phyloP scores from a whole-genome alignment of 2,113 vertebrate species.

The Puma concolor region DNA sequence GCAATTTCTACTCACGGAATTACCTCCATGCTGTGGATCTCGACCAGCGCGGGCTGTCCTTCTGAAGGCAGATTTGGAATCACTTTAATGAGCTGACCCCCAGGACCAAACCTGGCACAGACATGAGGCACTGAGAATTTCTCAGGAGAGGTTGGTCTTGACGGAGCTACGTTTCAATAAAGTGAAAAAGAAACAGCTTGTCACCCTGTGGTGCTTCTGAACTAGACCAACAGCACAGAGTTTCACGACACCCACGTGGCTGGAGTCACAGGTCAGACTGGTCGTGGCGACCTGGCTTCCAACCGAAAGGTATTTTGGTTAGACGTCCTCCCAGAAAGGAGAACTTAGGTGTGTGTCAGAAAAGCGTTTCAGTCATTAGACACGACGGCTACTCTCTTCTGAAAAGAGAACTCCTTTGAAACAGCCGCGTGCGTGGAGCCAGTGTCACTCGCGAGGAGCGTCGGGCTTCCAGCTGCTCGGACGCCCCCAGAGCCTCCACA shows the following conservation, averaged over 20 bases:
- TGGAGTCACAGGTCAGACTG: fast-evolving
- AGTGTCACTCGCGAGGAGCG: fast-evolving
- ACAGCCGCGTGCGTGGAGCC: fast-evolving
- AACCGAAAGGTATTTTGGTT: neutral
- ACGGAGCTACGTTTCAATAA: constrained; percentile 87
- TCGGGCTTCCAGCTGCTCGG: neutral
- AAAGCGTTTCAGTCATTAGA: fast-evolving
- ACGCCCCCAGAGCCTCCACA: neutral
- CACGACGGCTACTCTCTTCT: fast-evolving
- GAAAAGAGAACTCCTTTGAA: fast-evolving
- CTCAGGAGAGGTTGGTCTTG: constrained; percentile 95
- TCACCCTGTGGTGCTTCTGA: neutral
- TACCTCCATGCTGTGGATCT: constrained; percentile 97
- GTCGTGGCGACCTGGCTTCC: fast-evolving
- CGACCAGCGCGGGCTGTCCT: constrained; percentile 96
- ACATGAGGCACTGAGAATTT: constrained; percentile 95
- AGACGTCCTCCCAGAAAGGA: fast-evolving
- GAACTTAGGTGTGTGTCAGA: fast-evolving
- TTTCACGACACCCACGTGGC: fast-evolving
- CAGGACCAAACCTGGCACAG: constrained; percentile 95
- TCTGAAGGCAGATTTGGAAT: constrained; percentile 97
- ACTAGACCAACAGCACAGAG: fast-evolving
- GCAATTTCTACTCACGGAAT: neutral
- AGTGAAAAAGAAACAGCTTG: neutral
- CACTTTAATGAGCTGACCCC: constrained; percentile 94